Evolutionary conservation across 2,113 vertebrate genomes (phyloP).

Genomic region (Labeo catla): DNA sequence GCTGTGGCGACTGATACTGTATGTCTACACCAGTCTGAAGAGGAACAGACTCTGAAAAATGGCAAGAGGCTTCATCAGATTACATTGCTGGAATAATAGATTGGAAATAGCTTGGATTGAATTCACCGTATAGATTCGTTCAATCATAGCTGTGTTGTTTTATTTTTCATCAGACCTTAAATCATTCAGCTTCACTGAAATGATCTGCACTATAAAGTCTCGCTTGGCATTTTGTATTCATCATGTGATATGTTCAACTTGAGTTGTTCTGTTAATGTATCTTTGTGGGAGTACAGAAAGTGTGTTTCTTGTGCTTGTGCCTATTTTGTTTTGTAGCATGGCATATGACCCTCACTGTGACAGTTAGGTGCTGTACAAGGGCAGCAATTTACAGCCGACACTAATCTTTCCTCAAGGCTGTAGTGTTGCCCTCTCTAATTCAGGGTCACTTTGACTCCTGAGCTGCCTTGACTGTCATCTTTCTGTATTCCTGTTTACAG

Average conservation of each 20-base stretch:
- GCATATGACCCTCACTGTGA: constrained; percentile 28
- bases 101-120: neutral
- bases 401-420: constrained; percentile 56
- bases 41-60: neutral
- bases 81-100: neutral
- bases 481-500: constrained; percentile 30
- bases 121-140: neutral
- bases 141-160: neutral
- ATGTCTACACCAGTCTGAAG: neutral
- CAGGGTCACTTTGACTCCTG: constrained; percentile 48
- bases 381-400: constrained; percentile 43
- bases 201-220: neutral
- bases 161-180: neutral
- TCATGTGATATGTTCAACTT: neutral
- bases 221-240: neutral
- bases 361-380: constrained; percentile 23
- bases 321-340: constrained; percentile 12
- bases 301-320: neutral
- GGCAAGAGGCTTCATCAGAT: neutral
- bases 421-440: constrained; percentile 33
- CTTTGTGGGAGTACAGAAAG: neutral
- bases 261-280: neutral
- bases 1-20: neutral
- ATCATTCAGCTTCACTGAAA: neutral
- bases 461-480: constrained; percentile 35